These are phyloP conservation scores for Drosophila sordidapex DNA, from an alignment of 2,888 invertebrate species.

Conservation along the genomic window DNA sequence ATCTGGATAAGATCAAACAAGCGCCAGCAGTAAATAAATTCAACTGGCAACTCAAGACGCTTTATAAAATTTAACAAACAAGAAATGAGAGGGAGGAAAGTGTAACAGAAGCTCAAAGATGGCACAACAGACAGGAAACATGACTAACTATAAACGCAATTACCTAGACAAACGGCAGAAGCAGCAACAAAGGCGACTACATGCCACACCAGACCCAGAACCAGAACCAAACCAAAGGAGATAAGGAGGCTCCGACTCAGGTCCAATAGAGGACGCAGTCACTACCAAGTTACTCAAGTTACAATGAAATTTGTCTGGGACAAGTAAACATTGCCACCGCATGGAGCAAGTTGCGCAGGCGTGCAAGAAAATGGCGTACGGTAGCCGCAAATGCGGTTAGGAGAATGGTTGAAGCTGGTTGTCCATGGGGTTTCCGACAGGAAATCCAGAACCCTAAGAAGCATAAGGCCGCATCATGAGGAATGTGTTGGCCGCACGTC, in stretches of 20 bases:
- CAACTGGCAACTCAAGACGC: constrained; percentile 11
- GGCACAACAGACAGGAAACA: constrained; percentile 49
- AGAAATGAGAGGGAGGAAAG: constrained; percentile 21
- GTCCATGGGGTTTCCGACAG: constrained; percentile 64
- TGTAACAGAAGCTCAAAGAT: constrained; percentile 51
- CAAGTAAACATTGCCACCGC: constrained; percentile 77
- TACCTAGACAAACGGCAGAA: constrained; percentile 71
- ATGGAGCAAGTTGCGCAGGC: constrained; percentile 70
- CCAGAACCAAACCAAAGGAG: constrained; percentile 18
- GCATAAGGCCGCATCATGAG: constrained; percentile 53
- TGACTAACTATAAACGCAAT: constrained; percentile 76
- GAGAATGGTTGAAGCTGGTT: constrained; percentile 5
- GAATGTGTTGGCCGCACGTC: constrained; percentile 77
- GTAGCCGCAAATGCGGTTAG: constrained; percentile 60
- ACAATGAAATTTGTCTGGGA: constrained; percentile 81
- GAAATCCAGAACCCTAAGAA: constrained; percentile 45
- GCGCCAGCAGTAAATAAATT: constrained; percentile 53
- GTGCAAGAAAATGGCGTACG: constrained; percentile 74
- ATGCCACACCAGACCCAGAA: constrained; percentile 48
- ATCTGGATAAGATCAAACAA: constrained; percentile 54
- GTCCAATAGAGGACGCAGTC: constrained; percentile 13
- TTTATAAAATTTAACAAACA: constrained; percentile 7
- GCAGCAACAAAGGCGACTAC: constrained; percentile 73
- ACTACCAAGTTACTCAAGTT: constrained; percentile 83
- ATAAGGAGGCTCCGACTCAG: constrained; percentile 2